phyloP scores from a whole-genome alignment of 1,140 invertebrate genomes.

The Trachymyrmex septentrionalis region DNA sequence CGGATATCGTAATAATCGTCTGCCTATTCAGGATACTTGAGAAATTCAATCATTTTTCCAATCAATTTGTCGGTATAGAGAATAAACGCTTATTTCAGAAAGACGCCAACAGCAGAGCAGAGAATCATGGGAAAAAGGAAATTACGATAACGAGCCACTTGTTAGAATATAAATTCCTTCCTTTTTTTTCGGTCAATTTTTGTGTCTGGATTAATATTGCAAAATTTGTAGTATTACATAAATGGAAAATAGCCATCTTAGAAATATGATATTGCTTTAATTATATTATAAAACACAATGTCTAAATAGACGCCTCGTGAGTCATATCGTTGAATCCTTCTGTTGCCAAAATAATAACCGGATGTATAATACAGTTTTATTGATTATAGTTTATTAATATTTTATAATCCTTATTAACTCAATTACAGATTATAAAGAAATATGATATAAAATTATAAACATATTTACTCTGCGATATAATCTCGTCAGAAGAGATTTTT shows the following conservation, averaged over 20 bases:
- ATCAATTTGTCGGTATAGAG: conserved; percentile 23
- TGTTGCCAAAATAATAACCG: conserved; percentile 16
- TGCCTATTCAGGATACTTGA: conserved; percentile 1
- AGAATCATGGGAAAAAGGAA: conserved; percentile 15
- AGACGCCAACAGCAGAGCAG: background rate
- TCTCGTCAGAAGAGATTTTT: conserved; percentile 4
- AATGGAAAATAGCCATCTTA: background rate
- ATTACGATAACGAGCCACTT: conserved; percentile 47
- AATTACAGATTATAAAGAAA: background rate
- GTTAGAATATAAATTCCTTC: conserved; percentile 49
- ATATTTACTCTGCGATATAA: background rate
- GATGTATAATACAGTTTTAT: background rate
- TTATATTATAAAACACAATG: background rate
- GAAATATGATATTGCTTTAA: background rate
- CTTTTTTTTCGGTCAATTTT: background rate
- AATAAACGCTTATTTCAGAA: conserved; percentile 39
- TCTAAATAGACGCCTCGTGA: background rate
- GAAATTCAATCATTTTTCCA: conserved; percentile 37
- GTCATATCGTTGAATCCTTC: background rate
- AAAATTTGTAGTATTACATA: background rate
- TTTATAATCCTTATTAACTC: conserved; percentile 7
- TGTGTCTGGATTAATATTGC: background rate
- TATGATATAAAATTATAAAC: background rate
- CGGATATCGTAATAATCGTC: background rate
- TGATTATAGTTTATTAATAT: background rate